Percentiles rank a stretch among this genome's conserved stretches.
phyloP scores from a whole-genome alignment of 2,888 invertebrate species.

The Acleris sparsana region DNA sequence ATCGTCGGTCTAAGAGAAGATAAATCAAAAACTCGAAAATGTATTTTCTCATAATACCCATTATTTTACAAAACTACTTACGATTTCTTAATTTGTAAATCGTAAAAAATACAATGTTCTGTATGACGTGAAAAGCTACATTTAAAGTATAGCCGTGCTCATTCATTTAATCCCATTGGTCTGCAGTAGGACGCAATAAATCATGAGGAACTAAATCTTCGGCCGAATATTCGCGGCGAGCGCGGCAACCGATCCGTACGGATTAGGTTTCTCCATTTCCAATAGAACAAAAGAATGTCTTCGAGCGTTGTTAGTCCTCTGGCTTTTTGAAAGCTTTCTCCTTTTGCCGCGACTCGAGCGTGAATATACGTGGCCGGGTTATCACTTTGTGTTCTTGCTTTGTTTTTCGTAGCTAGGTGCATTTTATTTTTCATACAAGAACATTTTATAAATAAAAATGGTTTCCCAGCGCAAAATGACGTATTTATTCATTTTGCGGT shows the following conservation, averaged over 20 bases:
- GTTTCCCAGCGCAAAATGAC: background rate
- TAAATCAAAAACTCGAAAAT: too few relatives aligned
- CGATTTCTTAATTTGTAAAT: too few relatives aligned
- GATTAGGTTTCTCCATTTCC: slow-evolving; percentile 51
- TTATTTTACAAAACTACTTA: too few relatives aligned
- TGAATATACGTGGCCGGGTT: slow-evolving; percentile 15
- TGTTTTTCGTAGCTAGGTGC: slow-evolving; percentile 3
- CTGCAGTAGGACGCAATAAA: slow-evolving; percentile 28
- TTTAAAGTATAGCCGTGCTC: background rate
- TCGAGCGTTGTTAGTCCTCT: slow-evolving; percentile 41
- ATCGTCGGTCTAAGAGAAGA: too few relatives aligned
- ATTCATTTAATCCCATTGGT: slow-evolving; percentile 30
- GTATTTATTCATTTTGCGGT: background rate
- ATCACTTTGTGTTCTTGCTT: slow-evolving; percentile 13
- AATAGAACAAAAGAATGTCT: slow-evolving; percentile 51
- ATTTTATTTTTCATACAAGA: background rate
- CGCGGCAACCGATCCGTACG: slow-evolving; percentile 43
- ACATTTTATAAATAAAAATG: background rate
- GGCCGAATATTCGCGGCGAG: slow-evolving; percentile 43
- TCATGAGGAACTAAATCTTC: slow-evolving; percentile 36
- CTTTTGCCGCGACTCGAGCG: slow-evolving; percentile 27
- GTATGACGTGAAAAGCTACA: too few relatives aligned
- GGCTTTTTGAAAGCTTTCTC: slow-evolving; percentile 38
- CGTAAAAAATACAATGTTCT: too few relatives aligned
- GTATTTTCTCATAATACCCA: too few relatives aligned